Percentiles rank a stretch among this genome's conserved stretches.
These are phyloP conservation scores for Equus przewalskii DNA, from an alignment of 2,113 vertebrate species.

Conservation along the genomic window DNA sequence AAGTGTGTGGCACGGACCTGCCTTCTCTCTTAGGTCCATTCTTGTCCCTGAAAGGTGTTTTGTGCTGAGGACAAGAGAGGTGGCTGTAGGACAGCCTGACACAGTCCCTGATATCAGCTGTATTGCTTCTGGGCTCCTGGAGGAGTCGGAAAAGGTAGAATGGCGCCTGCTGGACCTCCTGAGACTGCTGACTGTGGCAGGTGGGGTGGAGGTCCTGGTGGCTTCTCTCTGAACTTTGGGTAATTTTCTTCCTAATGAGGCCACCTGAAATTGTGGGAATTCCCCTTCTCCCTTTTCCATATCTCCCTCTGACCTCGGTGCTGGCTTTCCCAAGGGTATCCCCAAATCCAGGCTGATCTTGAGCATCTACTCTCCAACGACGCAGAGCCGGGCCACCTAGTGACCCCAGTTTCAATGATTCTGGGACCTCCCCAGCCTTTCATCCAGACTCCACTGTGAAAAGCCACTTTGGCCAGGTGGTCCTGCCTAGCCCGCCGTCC, in stretches of 20 bases:
- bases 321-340: neutral
- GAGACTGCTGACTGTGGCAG: neutral
- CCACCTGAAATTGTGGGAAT: neutral
- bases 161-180: fast-evolving
- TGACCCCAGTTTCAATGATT: neutral
- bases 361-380: neutral
- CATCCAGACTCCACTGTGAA: no score
- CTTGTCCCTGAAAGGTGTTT: conserved; percentile 40
- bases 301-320: neutral
- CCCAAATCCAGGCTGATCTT: neutral
- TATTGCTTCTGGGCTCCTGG: conserved; percentile 43
- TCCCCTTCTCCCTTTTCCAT: neutral
- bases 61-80: conserved; percentile 6
- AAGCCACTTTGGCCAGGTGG: fast-evolving
- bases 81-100: neutral
- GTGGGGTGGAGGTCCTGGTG: neutral
- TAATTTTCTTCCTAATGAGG: neutral
- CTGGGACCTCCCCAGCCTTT: neutral
- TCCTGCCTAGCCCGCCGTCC: neutral
- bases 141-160: neutral
- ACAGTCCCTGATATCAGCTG: fast-evolving
- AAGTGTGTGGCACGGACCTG: neutral
- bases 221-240: neutral
- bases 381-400: fast-evolving
- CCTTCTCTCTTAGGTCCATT: neutral